phyloP scores from a whole-genome alignment of 2,113 vertebrate species.

The Eulemur macaco region DNA sequence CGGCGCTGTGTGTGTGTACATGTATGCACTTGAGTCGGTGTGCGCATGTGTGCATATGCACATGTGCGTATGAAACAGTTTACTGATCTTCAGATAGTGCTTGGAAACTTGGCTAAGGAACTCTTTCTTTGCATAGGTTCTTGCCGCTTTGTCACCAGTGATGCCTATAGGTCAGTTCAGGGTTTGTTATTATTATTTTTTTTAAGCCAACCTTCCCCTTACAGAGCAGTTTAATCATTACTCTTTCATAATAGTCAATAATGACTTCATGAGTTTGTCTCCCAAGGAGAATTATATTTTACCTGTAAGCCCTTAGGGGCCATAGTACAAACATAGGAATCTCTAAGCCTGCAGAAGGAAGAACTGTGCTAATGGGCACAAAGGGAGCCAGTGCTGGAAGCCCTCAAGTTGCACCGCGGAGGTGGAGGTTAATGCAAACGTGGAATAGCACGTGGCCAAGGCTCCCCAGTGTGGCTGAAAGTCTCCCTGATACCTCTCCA shows the following conservation, averaged over 20 bases:
- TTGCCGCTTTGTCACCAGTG: neutral
- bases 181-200: neutral
- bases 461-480: neutral
- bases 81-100: neutral
- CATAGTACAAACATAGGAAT: neutral
- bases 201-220: neutral
- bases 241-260: neutral
- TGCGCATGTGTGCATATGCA: neutral
- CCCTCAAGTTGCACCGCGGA: rapidly evolving
- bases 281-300: neutral
- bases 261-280: neutral
- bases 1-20: rapidly evolving
- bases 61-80: neutral
- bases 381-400: neutral
- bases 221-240: neutral
- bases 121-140: neutral
- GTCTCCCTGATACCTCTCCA: neutral
- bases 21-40: rapidly evolving
- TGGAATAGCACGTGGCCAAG: rapidly evolving
- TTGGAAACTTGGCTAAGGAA: neutral
- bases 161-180: neutral
- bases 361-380: neutral
- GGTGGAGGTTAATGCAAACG: no score
- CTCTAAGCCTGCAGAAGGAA: neutral
- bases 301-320: neutral